phyloP scores from a whole-genome alignment of 2,888 invertebrate genomes.

The Vanessa cardui region DNA sequence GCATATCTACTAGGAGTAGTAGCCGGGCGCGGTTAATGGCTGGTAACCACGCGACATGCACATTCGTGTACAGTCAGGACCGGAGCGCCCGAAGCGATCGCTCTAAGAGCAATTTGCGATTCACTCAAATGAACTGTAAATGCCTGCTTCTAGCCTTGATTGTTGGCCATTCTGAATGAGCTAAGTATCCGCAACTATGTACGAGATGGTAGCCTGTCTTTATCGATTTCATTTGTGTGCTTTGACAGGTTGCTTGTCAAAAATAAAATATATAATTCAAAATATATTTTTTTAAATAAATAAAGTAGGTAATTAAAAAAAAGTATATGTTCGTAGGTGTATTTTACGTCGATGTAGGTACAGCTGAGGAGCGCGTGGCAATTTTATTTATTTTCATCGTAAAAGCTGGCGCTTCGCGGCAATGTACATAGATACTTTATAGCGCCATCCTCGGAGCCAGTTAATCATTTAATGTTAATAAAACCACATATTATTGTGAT shows the following conservation, averaged over 20 bases:
- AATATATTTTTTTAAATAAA: background rate
- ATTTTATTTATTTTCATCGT: constrained; percentile 53
- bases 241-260: background rate
- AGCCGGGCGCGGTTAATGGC: constrained; percentile 73
- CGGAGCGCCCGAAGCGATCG: constrained; percentile 38
- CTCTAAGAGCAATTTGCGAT: constrained; percentile 32
- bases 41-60: constrained; percentile 77
- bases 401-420: constrained; percentile 20
- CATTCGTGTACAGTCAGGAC: constrained; percentile 48
- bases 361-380: constrained; percentile 27
- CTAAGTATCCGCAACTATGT: constrained; percentile 1
- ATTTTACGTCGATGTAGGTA: constrained; percentile 32
- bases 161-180: constrained; percentile 30
- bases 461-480: constrained; percentile 17
- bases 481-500: background rate
- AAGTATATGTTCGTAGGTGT: constrained; percentile 34
- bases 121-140: constrained; percentile 39
- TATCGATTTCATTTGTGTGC: background rate
- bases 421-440: constrained; percentile 16
- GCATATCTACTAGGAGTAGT: constrained; percentile 64
- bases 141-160: constrained; percentile 33
- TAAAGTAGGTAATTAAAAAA: background rate
- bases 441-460: background rate
- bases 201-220: background rate
- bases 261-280: background rate